phyloP scores from a whole-genome alignment of 2,888 invertebrate species.

The Physocephala rufipes region DNA sequence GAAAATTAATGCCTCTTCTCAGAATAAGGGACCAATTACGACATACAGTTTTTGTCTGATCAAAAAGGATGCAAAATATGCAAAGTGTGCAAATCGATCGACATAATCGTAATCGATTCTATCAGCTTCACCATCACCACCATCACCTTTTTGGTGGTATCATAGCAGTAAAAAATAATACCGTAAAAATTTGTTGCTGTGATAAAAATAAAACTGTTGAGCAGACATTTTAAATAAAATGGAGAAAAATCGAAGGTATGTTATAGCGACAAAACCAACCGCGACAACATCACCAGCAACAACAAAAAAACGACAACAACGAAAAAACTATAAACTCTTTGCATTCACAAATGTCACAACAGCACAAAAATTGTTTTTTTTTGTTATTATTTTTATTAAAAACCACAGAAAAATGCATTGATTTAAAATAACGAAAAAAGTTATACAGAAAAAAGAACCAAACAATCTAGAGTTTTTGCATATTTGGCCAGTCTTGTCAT shows the following conservation, averaged over 20 bases:
- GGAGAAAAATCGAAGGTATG: no score
- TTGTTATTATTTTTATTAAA: background rate
- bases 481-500: constrained; percentile 6
- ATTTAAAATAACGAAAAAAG: background rate
- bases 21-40: no score
- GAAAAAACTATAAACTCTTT: background rate
- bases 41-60: no score
- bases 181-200: background rate
- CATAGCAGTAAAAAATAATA: background rate
- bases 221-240: no score
- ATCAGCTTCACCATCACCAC: background rate
- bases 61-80: no score
- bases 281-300: no score
- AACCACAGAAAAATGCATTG: constrained; percentile 11
- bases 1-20: no score
- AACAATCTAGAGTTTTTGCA: background rate
- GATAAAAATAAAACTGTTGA: background rate
- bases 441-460: background rate
- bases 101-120: no score
- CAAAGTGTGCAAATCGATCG: no score
- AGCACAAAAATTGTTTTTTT: background rate
- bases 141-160: background rate
- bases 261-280: no score
- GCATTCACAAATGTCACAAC: no score
- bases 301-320: background rate